These are phyloP conservation scores for Drosophila dunni DNA, from an alignment of 1,140 invertebrate genomes.

Conservation along the genomic window DNA sequence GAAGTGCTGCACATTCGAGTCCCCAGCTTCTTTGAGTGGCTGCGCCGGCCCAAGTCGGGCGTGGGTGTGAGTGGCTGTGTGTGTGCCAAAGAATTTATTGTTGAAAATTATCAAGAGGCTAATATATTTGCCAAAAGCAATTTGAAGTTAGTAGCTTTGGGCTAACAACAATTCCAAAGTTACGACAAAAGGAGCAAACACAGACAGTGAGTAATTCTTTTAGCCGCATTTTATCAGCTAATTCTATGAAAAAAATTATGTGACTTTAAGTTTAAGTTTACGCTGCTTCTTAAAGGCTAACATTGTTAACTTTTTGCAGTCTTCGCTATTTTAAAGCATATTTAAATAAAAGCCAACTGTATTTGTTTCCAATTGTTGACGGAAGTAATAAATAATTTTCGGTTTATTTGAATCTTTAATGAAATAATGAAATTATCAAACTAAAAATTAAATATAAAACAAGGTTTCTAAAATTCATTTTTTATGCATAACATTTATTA, in stretches of 20 bases:
- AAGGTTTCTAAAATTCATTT: background rate
- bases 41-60: slow-evolving; percentile 41
- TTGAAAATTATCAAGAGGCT: slow-evolving; percentile 82
- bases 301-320: too few relatives aligned
- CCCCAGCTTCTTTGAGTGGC: slow-evolving; percentile 44
- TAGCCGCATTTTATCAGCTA: background rate
- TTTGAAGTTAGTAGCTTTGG: slow-evolving; percentile 74
- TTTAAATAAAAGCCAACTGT: too few relatives aligned
- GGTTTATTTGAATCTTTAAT: too few relatives aligned
- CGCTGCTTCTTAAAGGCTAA: too few relatives aligned
- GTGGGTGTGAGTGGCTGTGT: slow-evolving; percentile 52
- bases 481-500: slow-evolving; percentile 25
- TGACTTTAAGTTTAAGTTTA: background rate
- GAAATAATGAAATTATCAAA: background rate
- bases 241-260: background rate
- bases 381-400: too few relatives aligned
- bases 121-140: slow-evolving; percentile 82
- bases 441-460: background rate
- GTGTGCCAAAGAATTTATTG: slow-evolving; percentile 79
- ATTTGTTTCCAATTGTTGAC: background rate
- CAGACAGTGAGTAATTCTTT: slow-evolving; percentile 58
- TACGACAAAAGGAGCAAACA: slow-evolving; percentile 18
- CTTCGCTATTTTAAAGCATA: too few relatives aligned
- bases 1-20: slow-evolving; percentile 65
- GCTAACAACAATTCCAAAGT: slow-evolving; percentile 35